Evolutionary conservation across 2,888 invertebrate species (phyloP).

Genomic region (Chloroclystis v-ata): DNA sequence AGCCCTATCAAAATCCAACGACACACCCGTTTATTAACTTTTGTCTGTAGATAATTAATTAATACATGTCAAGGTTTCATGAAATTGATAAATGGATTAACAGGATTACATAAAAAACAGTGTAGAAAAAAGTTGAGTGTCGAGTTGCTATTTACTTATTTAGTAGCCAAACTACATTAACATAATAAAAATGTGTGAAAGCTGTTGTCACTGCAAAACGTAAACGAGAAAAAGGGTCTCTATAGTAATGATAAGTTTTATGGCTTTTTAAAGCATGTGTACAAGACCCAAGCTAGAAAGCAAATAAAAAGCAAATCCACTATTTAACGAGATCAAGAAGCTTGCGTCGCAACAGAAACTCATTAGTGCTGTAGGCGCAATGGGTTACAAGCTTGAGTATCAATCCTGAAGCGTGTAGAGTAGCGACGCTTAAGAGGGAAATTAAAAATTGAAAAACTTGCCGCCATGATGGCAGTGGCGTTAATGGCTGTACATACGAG

Average conservation of each 20-base stretch:
- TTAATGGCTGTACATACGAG: slow-evolving; percentile 78
- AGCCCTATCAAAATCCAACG: slow-evolving; percentile 45
- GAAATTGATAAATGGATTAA: slow-evolving; percentile 16
- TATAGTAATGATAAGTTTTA: slow-evolving; percentile 16
- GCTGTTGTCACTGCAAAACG: too few relatives aligned
- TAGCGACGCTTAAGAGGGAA: slow-evolving; percentile 64
- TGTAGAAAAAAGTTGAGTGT: background rate
- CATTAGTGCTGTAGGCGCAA: slow-evolving; percentile 42
- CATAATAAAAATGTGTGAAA: too few relatives aligned
- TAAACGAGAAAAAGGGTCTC: slow-evolving; percentile 1
- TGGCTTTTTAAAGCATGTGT: too few relatives aligned
- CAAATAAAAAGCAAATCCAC: slow-evolving; percentile 19
- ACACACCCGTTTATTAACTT: slow-evolving; percentile 42
- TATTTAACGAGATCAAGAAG: slow-evolving; percentile 30
- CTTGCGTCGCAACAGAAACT: slow-evolving; percentile 40
- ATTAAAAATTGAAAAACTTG: slow-evolving; percentile 76
- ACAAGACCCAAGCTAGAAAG: slow-evolving; percentile 16
- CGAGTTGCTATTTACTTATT: too few relatives aligned
- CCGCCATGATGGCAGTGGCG: slow-evolving; percentile 75
- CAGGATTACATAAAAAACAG: slow-evolving; percentile 1
- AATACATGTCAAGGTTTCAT: slow-evolving; percentile 34
- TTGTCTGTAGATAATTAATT: slow-evolving; percentile 39
- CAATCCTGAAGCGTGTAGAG: slow-evolving; percentile 62
- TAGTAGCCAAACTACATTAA: too few relatives aligned
- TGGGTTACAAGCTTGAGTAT: slow-evolving; percentile 64